Percentiles rank a stretch among this genome's conserved stretches.
Conservation (phyloP, 2,797 vertebrate species). For the Pogoniulus pusillus region DNA sequence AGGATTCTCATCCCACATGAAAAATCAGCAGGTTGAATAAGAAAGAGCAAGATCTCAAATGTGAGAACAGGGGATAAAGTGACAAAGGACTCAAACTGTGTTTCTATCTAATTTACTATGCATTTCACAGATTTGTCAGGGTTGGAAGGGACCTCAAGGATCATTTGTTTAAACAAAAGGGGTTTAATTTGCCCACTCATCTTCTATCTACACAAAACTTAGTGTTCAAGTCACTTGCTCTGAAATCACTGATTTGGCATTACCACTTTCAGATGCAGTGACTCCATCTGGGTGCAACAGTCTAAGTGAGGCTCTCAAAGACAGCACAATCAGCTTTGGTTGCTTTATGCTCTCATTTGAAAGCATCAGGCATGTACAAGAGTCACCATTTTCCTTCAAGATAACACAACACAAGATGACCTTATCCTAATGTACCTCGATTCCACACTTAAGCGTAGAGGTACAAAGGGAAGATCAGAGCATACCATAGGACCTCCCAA, state of each 20-base stretch:
- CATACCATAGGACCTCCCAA: neutral
- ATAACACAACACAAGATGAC: neutral
- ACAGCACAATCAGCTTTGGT: neutral
- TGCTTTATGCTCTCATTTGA: neutral
- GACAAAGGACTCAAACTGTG: neutral
- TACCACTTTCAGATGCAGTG: neutral
- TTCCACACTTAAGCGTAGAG: neutral
- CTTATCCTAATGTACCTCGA: neutral
- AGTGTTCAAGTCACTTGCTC: neutral
- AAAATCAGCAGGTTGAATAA: neutral
- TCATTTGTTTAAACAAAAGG: neutral
- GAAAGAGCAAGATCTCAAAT: neutral
- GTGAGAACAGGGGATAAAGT: neutral
- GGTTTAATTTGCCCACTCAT: neutral
- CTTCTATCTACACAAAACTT: neutral
- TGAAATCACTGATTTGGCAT: neutral
- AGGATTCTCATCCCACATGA: neutral
- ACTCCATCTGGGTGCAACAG: neutral
- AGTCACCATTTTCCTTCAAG: neutral
- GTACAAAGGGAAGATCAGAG: neutral
- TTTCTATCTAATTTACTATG: neutral
- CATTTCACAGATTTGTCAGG: no score
- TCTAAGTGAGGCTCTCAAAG: neutral
- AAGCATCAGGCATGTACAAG: neutral
- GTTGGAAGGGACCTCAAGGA: no score